phyloP scores from a whole-genome alignment of 2,888 invertebrate genomes.

The Colletes collaris region DNA sequence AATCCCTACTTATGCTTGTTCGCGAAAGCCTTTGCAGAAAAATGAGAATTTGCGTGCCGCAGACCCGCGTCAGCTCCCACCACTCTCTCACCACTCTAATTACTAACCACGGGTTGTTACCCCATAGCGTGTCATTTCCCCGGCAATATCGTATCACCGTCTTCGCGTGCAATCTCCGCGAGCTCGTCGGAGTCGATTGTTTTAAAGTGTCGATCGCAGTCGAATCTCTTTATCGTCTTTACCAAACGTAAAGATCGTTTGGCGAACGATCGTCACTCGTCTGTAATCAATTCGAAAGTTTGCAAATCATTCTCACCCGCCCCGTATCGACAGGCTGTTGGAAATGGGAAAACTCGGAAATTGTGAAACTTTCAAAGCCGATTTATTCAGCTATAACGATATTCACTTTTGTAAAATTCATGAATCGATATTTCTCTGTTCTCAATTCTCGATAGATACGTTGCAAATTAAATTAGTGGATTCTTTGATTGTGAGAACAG shows the following conservation, averaged over 20 bases:
- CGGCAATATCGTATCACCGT: conserved; percentile 77
- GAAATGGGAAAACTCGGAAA: no score
- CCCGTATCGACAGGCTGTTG: no score
- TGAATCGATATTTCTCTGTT: no score
- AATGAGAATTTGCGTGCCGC: conserved; percentile 70
- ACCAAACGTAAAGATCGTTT: background rate
- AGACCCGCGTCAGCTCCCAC: conserved; percentile 34
- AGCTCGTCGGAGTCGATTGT: conserved; percentile 75
- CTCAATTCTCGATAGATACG: no score
- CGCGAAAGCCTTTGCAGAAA: conserved; percentile 44
- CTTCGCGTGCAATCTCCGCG: conserved; percentile 70
- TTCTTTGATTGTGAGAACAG: no score
- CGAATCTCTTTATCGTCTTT: conserved; percentile 56
- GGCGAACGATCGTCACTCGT: background rate
- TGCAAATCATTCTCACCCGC: no score
- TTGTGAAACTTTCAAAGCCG: no score
- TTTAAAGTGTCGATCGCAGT: conserved; percentile 79
- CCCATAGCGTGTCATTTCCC: conserved; percentile 81
- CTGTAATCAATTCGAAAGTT: no score
- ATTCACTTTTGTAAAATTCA: no score
- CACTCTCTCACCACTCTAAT: conserved; percentile 73
- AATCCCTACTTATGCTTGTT: conserved; percentile 28
- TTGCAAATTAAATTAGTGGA: no score
- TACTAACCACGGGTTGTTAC: conserved; percentile 81
- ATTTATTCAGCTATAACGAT: no score